phyloP scores from a whole-genome alignment of 2,888 invertebrate genomes.

The Resseliella maxima region DNA sequence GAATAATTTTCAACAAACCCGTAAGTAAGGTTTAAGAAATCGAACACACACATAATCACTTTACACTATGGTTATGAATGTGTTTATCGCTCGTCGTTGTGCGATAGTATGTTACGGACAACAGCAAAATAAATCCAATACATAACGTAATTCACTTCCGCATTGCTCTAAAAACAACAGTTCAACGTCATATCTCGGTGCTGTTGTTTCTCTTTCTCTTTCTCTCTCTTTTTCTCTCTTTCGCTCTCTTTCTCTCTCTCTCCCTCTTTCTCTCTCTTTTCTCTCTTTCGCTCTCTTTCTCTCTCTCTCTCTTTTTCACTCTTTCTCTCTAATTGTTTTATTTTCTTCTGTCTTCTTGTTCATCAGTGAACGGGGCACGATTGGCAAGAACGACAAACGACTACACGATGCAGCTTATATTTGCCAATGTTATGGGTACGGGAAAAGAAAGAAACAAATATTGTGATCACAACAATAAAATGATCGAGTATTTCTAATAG shows the following conservation, averaged over 20 bases:
- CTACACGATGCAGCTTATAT: background rate
- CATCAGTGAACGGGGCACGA: background rate
- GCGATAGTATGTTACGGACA: background rate
- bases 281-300: no score
- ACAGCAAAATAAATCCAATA: slow-evolving; percentile 42
- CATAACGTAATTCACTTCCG: slow-evolving; percentile 65
- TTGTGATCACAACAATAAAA: background rate
- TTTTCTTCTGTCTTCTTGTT: no score
- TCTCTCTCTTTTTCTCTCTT: no score
- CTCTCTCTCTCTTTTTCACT: slow-evolving; percentile 10
- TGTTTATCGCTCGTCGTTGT: background rate
- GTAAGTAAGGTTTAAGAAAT: background rate
- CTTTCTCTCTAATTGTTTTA: no score
- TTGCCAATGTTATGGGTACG: background rate
- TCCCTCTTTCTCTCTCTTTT: no score
- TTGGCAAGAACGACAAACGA: slow-evolving; percentile 36
- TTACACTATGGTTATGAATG: background rate
- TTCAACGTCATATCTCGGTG: slow-evolving; percentile 48
- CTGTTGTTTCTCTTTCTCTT: background rate
- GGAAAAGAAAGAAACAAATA: background rate
- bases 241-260: no score
- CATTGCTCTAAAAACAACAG: slow-evolving; percentile 67
- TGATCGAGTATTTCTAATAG: background rate
- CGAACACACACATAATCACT: background rate
- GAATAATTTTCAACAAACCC: background rate